Evolutionary conservation across 2,113 vertebrate genomes (phyloP).

Genomic region (Petrocephalus zakoni): DNA sequence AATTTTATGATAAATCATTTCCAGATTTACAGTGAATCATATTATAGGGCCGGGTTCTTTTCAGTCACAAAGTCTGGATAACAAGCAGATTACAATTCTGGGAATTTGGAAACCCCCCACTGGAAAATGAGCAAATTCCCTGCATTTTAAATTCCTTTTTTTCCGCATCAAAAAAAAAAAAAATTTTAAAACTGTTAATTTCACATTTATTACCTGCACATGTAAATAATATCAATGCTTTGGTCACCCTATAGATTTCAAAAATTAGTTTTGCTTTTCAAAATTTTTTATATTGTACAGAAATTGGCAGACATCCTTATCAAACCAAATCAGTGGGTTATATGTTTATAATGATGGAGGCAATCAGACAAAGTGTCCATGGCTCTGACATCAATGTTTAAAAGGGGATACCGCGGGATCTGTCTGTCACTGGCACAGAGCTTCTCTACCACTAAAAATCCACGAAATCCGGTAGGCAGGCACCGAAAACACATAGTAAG

Average conservation of each 20-base stretch:
- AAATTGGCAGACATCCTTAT: neutral
- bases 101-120: neutral
- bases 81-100: neutral
- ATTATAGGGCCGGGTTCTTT: neutral
- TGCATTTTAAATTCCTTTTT: neutral
- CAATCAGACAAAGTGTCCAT: neutral
- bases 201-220: neutral
- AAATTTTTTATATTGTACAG: neutral
- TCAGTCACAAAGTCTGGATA: neutral
- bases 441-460: constrained; percentile 15
- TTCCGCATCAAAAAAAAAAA: neutral
- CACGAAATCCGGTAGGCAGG: constrained; percentile 21
- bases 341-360: neutral
- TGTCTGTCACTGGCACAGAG: neutral
- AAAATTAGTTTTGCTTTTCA: neutral
- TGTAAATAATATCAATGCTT: neutral
- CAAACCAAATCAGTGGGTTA: neutral
- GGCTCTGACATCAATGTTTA: neutral
- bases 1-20: constrained; percentile 1
- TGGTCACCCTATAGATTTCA: neutral
- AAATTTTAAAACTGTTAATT: neutral
- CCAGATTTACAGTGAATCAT: neutral
- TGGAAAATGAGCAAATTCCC: neutral
- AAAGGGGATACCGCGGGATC: neutral
- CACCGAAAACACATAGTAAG: constrained; percentile 20